These are phyloP conservation scores for Disparrhopalites patrizii DNA, from an alignment of 2,888 invertebrate genomes.

Conservation along the genomic window DNA sequence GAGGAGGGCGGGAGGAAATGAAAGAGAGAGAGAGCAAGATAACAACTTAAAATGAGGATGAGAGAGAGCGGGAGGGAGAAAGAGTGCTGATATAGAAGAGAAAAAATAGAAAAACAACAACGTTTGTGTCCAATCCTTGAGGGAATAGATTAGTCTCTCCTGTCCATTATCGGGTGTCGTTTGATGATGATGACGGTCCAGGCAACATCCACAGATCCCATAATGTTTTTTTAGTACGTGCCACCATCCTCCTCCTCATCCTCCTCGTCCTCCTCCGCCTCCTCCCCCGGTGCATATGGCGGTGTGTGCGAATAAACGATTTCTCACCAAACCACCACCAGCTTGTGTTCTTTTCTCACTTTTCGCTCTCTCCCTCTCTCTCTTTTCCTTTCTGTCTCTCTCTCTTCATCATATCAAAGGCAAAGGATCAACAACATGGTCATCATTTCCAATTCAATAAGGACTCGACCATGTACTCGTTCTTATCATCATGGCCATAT, in stretches of 20 bases:
- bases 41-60: too few species aligned
- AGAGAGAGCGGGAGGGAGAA: too few species aligned
- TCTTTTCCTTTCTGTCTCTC: neutral
- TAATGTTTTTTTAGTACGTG: neutral
- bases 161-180: constrained; percentile 23
- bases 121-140: neutral
- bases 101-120: neutral
- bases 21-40: neutral
- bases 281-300: neutral
- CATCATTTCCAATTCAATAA: constrained; percentile 27
- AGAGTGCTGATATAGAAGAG: too few species aligned
- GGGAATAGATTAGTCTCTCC: constrained; percentile 23
- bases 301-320: too few species aligned
- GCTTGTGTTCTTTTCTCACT: neutral
- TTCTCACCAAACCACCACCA: too few species aligned
- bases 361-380: neutral
- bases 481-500: constrained; percentile 33
- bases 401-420: constrained; percentile 11
- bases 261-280: neutral
- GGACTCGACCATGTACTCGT: too few species aligned
- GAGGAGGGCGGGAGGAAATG: neutral
- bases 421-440: constrained; percentile 11
- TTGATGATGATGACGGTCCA: constrained; percentile 16
- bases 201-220: neutral
- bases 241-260: neutral